phyloP scores from a whole-genome alignment of 2,113 vertebrate species.

The Lophotis ruficrista region DNA sequence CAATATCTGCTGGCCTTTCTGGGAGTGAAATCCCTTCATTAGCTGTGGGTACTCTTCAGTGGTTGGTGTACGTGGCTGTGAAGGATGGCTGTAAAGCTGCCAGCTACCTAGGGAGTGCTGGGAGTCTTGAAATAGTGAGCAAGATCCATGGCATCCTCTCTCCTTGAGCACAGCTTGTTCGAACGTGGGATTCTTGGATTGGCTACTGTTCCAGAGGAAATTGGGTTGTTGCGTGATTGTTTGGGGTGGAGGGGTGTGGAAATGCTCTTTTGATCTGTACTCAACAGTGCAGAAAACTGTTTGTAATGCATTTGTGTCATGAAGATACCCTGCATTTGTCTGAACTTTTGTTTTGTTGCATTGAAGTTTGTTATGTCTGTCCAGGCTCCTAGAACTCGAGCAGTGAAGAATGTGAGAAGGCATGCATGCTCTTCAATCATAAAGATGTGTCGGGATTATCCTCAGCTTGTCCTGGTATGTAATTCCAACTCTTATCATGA shows the following conservation, averaged over 20 bases:
- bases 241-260: neutral
- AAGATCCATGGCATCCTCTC: neutral
- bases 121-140: neutral
- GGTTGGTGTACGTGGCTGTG: neutral
- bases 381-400: slow-evolving; percentile 88
- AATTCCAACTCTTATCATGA: neutral
- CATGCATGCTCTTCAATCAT: slow-evolving; percentile 95
- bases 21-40: neutral
- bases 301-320: neutral
- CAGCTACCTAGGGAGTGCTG: neutral
- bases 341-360: slow-evolving; percentile 56
- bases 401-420: slow-evolving; percentile 93
- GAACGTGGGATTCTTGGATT: neutral
- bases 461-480: slow-evolving; percentile 89
- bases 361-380: slow-evolving; percentile 49
- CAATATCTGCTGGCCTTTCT: neutral
- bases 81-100: neutral
- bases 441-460: slow-evolving; percentile 93
- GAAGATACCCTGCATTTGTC: slow-evolving; percentile 26
- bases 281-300: neutral
- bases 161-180: neutral
- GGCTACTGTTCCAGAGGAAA: neutral
- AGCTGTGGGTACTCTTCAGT: neutral
- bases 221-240: neutral
- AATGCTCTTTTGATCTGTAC: neutral